These are phyloP conservation scores for Gymnodraco acuticeps DNA, from an alignment of 2,797 vertebrate species.

Conservation along the genomic window DNA sequence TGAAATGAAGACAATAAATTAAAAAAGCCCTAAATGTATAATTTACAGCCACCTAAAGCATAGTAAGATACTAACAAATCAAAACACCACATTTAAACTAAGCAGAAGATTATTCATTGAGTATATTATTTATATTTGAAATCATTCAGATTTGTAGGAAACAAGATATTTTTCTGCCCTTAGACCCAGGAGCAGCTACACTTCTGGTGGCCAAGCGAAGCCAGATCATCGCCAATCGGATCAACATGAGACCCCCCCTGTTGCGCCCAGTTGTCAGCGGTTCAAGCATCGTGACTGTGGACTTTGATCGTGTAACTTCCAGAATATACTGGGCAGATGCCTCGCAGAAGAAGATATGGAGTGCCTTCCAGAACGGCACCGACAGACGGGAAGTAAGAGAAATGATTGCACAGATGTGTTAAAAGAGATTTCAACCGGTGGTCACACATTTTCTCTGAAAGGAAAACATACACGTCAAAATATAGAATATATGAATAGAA, in stretches of 20 bases:
- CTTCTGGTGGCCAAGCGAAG: constrained; percentile 90
- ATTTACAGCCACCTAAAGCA: neutral
- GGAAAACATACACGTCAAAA: no score
- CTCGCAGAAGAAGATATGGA: constrained; percentile 91
- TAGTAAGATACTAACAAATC: neutral
- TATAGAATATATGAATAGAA: neutral
- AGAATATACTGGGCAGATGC: constrained; percentile 94
- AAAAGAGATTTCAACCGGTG: neutral
- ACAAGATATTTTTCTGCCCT: constrained; percentile 7
- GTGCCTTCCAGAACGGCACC: constrained; percentile 90
- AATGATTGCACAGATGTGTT: neutral
- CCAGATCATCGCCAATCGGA: constrained; percentile 87
- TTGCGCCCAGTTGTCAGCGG: constrained; percentile 87
- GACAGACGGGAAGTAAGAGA: constrained; percentile 86
- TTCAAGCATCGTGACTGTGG: constrained; percentile 88
- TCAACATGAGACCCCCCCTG: constrained; percentile 85
- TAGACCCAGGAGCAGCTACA: constrained; percentile 85
- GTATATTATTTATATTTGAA: neutral
- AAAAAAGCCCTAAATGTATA: neutral
- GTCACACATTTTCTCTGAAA: neutral
- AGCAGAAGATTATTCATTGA: neutral
- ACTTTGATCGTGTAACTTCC: constrained; percentile 90
- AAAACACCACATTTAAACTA: neutral
- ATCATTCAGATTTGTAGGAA: neutral
- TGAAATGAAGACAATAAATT: neutral